phyloP scores from a whole-genome alignment of 1,140 invertebrate genomes.

The Sarcophaga peregrina region DNA sequence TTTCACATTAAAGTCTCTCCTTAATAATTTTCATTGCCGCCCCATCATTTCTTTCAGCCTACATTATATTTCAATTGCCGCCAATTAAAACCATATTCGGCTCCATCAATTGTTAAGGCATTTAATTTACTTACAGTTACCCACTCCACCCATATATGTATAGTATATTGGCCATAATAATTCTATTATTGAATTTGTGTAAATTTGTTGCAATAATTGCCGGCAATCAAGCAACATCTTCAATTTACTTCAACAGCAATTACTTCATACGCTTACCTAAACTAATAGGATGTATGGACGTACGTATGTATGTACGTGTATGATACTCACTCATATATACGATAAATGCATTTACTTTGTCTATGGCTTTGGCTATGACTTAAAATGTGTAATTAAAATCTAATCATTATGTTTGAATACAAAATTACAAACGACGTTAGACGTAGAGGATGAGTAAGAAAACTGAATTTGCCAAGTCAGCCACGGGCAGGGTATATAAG shows the following conservation, averaged over 20 bases:
- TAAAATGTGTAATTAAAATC: slow-evolving; percentile 25
- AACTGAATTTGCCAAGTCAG: background rate
- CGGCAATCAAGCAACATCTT: slow-evolving; percentile 14
- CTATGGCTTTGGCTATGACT: background rate
- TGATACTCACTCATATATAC: background rate
- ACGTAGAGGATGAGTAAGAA: background rate
- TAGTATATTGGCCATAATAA: background rate
- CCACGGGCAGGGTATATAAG: background rate
- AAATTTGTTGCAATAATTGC: slow-evolving; percentile 25
- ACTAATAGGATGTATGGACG: background rate
- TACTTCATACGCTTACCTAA: background rate
- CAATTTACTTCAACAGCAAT: background rate
- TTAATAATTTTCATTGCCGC: no score
- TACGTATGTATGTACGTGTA: background rate
- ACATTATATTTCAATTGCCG: no score
- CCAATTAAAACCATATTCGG: no score
- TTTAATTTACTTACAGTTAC: no score
- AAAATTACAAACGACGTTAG: background rate
- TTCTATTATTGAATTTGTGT: slow-evolving; percentile 5
- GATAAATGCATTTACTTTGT: background rate
- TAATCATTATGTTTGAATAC: slow-evolving; percentile 11
- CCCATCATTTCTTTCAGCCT: no score
- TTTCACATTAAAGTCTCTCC: no score
- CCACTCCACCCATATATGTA: no score
- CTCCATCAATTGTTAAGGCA: no score